Percentiles rank a stretch among this genome's conserved stretches.
Evolutionary conservation across 2,113 vertebrate genomes (phyloP).

Genomic region (Indicator indicator): DNA sequence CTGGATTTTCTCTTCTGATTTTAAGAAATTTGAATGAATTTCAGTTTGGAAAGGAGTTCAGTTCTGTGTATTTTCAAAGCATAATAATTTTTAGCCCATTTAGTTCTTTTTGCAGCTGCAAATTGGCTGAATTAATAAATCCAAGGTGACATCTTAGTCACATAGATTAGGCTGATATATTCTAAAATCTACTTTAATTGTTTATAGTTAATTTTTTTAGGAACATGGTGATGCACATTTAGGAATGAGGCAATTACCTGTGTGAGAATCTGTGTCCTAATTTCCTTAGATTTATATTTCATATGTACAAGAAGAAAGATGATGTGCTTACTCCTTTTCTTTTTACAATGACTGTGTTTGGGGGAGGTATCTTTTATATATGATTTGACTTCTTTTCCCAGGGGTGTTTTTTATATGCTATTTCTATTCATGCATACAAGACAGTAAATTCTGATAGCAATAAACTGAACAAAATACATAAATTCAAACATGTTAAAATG

Average conservation of each 20-base stretch:
- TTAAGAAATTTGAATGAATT: constrained; percentile 37
- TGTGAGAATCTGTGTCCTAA: neutral
- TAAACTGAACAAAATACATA: neutral
- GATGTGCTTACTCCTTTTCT: neutral
- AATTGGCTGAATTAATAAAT: neutral
- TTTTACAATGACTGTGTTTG: neutral
- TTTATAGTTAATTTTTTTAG: neutral
- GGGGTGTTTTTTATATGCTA: neutral
- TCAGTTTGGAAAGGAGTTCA: neutral
- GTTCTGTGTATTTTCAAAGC: neutral
- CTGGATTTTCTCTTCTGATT: constrained; percentile 46
- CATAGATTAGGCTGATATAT: neutral
- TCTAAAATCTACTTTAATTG: neutral
- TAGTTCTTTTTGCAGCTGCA: neutral
- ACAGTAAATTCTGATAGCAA: neutral
- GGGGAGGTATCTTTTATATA: neutral
- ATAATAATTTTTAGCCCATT: neutral
- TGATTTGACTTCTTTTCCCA: neutral
- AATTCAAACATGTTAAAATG: neutral
- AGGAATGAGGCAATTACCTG: neutral
- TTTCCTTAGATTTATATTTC: neutral
- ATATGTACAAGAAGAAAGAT: neutral
- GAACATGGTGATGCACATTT: neutral
- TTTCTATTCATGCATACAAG: neutral
- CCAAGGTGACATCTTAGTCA: neutral